phyloP scores from a whole-genome alignment of 1,140 invertebrate genomes.

The Zaprionus camerounensis region DNA sequence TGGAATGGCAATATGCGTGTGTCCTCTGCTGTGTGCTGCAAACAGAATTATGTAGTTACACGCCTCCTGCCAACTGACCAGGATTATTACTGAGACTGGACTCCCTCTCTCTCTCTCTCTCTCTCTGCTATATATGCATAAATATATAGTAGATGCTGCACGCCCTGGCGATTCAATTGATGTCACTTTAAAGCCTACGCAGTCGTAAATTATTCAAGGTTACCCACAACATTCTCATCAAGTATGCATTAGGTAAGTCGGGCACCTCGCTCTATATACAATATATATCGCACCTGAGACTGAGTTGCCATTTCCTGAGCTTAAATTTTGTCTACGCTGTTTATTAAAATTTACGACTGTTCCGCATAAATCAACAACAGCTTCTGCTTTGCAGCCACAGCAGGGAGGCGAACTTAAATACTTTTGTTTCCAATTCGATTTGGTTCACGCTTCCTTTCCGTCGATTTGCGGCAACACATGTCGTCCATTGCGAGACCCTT shows the following conservation, averaged over 20 bases:
- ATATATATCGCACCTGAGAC: constrained; percentile 40
- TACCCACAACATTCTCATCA: constrained; percentile 44
- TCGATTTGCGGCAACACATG: constrained; percentile 58
- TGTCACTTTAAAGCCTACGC: constrained; percentile 20
- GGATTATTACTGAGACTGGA: background rate
- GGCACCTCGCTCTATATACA: background rate
- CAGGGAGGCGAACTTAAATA: constrained; percentile 7
- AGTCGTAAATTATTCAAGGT: constrained; percentile 47
- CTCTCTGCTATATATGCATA: background rate
- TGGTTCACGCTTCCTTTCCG: constrained; percentile 25
- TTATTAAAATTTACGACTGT: constrained; percentile 67
- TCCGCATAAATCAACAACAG: constrained; percentile 52
- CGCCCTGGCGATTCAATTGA: constrained; percentile 23
- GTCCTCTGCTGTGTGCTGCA: constrained; percentile 42
- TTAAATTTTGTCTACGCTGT: constrained; percentile 44
- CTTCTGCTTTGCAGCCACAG: background rate
- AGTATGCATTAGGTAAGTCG: constrained; percentile 32
- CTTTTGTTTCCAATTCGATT: constrained; percentile 9
- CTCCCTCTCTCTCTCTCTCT: background rate
- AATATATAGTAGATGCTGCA: background rate
- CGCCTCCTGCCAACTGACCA: background rate
- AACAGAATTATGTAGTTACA: constrained; percentile 57
- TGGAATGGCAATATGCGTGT: constrained; percentile 33
- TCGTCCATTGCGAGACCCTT: constrained; percentile 36
- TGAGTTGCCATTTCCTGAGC: background rate